phyloP scores from a whole-genome alignment of 2,888 invertebrate species.

The Eupithecia centaureata region DNA sequence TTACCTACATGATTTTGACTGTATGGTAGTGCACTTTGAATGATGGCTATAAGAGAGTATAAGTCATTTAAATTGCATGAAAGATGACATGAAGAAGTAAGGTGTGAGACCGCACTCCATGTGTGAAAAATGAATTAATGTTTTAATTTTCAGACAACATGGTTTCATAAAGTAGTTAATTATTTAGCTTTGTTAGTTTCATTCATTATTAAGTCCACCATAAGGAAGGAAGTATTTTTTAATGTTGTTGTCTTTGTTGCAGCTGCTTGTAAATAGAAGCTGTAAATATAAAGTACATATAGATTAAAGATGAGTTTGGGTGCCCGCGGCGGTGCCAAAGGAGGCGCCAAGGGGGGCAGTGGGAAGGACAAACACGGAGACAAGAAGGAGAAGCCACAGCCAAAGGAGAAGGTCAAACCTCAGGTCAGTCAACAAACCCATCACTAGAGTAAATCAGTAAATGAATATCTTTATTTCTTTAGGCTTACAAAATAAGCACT shows the following conservation, averaged over 20 bases:
- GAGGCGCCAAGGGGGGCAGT: conserved; percentile 80
- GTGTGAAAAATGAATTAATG: neutral
- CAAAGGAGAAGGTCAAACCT: conserved; percentile 78
- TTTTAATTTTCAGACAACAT: neutral
- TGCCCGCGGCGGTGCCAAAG: conserved; percentile 88
- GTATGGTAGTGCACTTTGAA: too few relatives aligned
- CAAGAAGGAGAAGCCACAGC: conserved; percentile 85
- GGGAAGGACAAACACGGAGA: conserved; percentile 78
- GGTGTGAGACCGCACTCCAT: neutral
- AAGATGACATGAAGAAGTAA: neutral
- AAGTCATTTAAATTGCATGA: too few relatives aligned
- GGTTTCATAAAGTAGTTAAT: too few relatives aligned
- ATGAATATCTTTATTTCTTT: too few relatives aligned
- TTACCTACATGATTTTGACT: too few relatives aligned
- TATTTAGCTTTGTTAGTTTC: neutral
- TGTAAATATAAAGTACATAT: conserved; percentile 88
- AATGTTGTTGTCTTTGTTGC: conserved; percentile 69
- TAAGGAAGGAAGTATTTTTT: neutral
- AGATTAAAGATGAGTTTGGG: conserved; percentile 87
- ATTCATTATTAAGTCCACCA: neutral
- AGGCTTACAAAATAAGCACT: too few relatives aligned
- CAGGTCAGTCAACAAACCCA: too few relatives aligned
- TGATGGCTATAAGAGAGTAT: too few relatives aligned
- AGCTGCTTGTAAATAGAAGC: conserved; percentile 91
- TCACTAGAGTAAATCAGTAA: too few relatives aligned